Evolutionary conservation across 2,888 invertebrate species (phyloP), one percentile per base, ranked within the genome.

Genomic region (Tinea pellionella): DNA sequence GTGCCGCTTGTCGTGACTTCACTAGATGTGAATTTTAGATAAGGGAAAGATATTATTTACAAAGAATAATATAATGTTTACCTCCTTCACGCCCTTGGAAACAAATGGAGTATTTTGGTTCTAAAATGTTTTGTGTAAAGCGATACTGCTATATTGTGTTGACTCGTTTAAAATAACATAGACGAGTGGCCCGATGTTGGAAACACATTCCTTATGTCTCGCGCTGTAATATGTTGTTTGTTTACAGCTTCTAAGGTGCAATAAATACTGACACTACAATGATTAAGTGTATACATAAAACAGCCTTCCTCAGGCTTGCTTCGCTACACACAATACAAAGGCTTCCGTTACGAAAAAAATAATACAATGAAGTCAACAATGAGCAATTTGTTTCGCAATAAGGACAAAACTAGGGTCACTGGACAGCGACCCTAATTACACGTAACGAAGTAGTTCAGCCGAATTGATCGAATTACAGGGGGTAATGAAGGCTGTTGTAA

Each of bases 401-500:
- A 76, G 76, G 71, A 74, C 77, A 81, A 83, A 84, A 79, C 82
- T 78, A 41, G 78, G 82, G 78, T 77, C 80, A 79, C 68, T 68
- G 67, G 74, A 78, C 73, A 76, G 70, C 64, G 71, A 67, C 76
- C 77, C 84, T 84, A 85, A 85, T 85, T 84, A 85, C 84, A 78
- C 72, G 73, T 69, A 62, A 53, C 53, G 16, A 53, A 53, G 19
- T 24, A 16, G 15, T 24, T 9, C 12, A 53, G 11, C 19, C 19
- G 24, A 53, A 53, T 53, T 53, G 53, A 53, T 53, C 19, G 53
- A 53, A 53, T 24, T 24, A 53, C 53, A 53, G 13, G 47, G 47
- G 47, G 47, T 15, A 41, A 41, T 41, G 41, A 4, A 41, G 13
- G 8, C 3, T 12, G 13, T 41, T 16, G 9, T 47, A 47, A 47